Percentiles rank a stretch among this genome's conserved stretches.
phyloP scores from a whole-genome alignment of 2,888 invertebrate genomes.

The Raillietiella orientalis region DNA sequence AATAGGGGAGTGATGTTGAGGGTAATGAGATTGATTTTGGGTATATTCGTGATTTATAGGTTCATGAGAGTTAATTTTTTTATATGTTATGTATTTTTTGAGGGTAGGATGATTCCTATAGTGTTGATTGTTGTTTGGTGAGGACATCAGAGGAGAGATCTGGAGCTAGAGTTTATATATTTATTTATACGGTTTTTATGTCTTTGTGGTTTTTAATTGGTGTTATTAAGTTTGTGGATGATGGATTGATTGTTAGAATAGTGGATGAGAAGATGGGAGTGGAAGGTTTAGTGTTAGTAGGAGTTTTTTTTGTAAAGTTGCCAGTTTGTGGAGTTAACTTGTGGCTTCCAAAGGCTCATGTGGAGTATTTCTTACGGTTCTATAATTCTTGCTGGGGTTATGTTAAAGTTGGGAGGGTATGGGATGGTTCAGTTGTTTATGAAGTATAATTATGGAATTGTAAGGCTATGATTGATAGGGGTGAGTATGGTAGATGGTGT shows the following conservation, averaged over 20 bases:
- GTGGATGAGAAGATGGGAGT: too few species aligned
- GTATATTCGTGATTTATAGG: slow-evolving; percentile 19
- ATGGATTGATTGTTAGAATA: too few species aligned
- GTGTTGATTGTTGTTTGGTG: slow-evolving; percentile 30
- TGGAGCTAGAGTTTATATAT: slow-evolving; percentile 27
- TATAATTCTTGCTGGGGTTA: slow-evolving; percentile 34
- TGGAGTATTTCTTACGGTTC: slow-evolving; percentile 36
- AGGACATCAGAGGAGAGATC: slow-evolving; percentile 32
- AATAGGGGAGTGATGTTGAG: too few species aligned
- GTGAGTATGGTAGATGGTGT: slow-evolving; percentile 19
- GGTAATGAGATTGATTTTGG: slow-evolving; percentile 17
- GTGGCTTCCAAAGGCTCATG: slow-evolving; percentile 38
- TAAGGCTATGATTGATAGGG: too few species aligned
- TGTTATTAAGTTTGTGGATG: slow-evolving; percentile 6
- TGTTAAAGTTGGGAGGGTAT: slow-evolving; percentile 36
- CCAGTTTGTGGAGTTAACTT: slow-evolving; percentile 33
- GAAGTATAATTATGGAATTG: too few species aligned
- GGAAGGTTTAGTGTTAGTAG: slow-evolving; percentile 20
- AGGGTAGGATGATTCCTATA: slow-evolving; percentile 27
- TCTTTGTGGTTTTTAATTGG: too few species aligned
- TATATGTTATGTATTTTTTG: slow-evolving; percentile 36
- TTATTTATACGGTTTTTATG: slow-evolving; percentile 32
- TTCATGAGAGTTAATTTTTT: slow-evolving; percentile 24
- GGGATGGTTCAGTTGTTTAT: slow-evolving; percentile 24
- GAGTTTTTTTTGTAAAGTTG: slow-evolving; percentile 33